These are phyloP conservation scores for Cephus cinctus DNA, from an alignment of 1,140 invertebrate genomes.

Conservation along the genomic window DNA sequence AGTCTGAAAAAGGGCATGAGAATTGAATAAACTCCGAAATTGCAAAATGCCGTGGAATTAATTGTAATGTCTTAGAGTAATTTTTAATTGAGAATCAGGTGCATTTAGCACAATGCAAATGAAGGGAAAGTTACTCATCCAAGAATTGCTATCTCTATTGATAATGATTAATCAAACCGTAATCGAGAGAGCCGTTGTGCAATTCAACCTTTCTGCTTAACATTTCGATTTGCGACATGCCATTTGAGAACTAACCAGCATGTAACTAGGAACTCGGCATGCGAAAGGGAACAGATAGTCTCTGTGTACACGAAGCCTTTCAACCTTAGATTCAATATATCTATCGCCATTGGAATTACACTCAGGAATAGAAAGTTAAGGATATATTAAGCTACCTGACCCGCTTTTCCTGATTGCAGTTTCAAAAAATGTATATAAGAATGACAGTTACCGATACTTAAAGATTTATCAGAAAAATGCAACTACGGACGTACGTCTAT, in stretches of 20 bases:
- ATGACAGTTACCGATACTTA: slow-evolving; percentile 1
- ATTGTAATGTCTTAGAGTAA: slow-evolving; percentile 8
- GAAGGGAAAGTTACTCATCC: slow-evolving; percentile 14
- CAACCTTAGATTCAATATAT: too few relatives aligned
- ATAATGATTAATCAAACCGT: slow-evolving; percentile 15
- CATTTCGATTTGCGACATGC: slow-evolving; percentile 10
- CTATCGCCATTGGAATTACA: slow-evolving; percentile 3
- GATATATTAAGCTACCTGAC: slow-evolving; percentile 22
- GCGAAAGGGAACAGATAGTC: too few relatives aligned
- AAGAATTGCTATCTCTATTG: not conserved
- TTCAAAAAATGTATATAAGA: slow-evolving; percentile 2
- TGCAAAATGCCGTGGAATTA: too few relatives aligned
- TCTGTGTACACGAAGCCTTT: too few relatives aligned
- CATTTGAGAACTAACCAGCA: too few relatives aligned
- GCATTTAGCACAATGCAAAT: slow-evolving; percentile 2
- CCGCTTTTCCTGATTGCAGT: slow-evolving; percentile 14
- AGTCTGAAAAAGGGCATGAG: slow-evolving; percentile 38
- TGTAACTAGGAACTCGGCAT: too few relatives aligned
- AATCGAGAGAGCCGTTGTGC: slow-evolving; percentile 24
- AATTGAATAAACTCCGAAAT: too few relatives aligned
- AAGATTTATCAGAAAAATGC: slow-evolving; percentile 1
- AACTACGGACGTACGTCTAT: not conserved
- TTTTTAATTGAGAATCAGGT: not conserved
- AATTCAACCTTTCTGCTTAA: slow-evolving; percentile 23
- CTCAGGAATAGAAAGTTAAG: slow-evolving; percentile 30